phyloP scores from a whole-genome alignment of 2,888 invertebrate genomes.

The Hypomecis atomaria region DNA sequence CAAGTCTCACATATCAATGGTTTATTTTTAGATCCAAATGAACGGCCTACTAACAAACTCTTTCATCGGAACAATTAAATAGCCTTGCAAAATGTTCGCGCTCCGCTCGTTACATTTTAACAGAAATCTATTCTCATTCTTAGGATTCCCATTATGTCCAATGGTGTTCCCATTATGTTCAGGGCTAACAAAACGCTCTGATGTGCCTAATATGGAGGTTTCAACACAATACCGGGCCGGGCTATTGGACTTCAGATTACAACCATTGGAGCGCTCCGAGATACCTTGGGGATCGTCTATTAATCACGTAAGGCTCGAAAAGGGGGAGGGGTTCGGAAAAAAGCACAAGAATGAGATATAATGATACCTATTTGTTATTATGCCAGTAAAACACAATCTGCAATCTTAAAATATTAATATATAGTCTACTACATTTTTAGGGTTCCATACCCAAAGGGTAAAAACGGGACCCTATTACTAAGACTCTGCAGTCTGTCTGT shows the following conservation, averaged over 20 bases:
- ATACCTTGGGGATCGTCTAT: too few relatives aligned
- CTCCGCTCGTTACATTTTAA: constrained; percentile 4
- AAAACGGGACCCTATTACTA: too few relatives aligned
- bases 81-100: not conserved
- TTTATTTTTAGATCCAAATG: not conserved
- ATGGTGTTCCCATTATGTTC: constrained; percentile 14
- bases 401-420: too few relatives aligned
- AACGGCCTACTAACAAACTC: not conserved
- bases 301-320: too few relatives aligned
- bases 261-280: constrained; percentile 13
- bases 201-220: constrained; percentile 26
- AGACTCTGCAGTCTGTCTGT: too few relatives aligned
- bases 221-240: constrained; percentile 49
- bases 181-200: constrained; percentile 24
- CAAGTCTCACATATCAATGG: not conserved
- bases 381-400: too few relatives aligned
- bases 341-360: too few relatives aligned
- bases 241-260: constrained; percentile 55
- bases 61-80: constrained; percentile 2
- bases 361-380: too few relatives aligned
- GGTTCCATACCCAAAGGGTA: too few relatives aligned
- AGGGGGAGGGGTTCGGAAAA: too few relatives aligned
- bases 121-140: constrained; percentile 14
- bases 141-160: constrained; percentile 10
- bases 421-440: too few relatives aligned